Conservation (phyloP, 1,140 invertebrate species). For the Nylanderia fulva region DNA sequence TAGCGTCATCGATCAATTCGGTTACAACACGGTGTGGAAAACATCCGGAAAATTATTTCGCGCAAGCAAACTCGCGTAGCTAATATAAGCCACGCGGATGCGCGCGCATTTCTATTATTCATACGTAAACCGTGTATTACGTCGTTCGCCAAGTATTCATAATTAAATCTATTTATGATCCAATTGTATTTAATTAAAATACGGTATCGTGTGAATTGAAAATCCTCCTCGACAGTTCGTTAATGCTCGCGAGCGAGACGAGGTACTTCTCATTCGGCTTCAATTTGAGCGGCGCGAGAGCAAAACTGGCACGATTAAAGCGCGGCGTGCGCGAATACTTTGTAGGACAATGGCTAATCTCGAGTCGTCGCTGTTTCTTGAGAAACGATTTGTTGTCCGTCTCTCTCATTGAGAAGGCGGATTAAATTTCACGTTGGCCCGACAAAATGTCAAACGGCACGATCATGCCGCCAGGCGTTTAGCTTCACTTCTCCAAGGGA, state of each 20-base stretch:
- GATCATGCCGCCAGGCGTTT: neutral
- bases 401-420: constrained; percentile 7
- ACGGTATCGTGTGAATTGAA: constrained; percentile 38
- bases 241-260: constrained; percentile 8
- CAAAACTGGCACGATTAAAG: constrained; percentile 10
- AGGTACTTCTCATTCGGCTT: neutral
- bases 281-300: constrained; percentile 9
- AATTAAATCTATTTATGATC: constrained; percentile 53
- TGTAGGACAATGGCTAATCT: constrained; percentile 60
- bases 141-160: constrained; percentile 36
- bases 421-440: constrained; percentile 33
- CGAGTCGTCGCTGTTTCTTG: constrained; percentile 60
- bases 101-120: constrained; percentile 49
- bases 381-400: constrained; percentile 62
- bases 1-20: neutral
- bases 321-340: constrained; percentile 19
- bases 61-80: no score
- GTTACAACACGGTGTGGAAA: neutral
- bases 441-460: constrained; percentile 18
- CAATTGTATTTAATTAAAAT: constrained; percentile 57
- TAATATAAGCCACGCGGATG: neutral
- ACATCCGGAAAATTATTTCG: neutral
- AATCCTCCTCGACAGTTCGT: constrained; percentile 36
- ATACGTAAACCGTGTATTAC: constrained; percentile 54
- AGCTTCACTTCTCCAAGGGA: neutral